Base-by-base conservation (phyloP, 2,888 invertebrate species). In the Bellardia pandia region DNA sequence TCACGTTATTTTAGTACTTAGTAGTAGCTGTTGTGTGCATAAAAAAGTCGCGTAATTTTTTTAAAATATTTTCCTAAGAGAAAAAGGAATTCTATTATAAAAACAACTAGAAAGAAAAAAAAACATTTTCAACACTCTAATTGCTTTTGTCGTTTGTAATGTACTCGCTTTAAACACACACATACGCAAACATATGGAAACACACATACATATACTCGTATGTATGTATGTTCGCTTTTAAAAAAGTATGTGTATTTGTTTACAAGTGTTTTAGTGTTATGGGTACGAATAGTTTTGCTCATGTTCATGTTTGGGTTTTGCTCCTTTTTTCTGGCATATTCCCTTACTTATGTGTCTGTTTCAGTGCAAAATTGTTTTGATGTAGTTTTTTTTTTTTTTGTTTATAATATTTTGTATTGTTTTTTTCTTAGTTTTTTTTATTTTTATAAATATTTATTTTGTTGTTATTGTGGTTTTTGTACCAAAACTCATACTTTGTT, bases 51-150 rank as follows among this genome's bases (percentile, higher is more conserved):
- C 81, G 78, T 69, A 74, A 78, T 82, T 78, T 45, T 16, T 23
- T 23, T 23, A 23, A 48, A 51, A n/a, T 42, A 9, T 66, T 58
- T 23, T 9, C 23, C 66, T 23, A 66, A 48, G 11, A 74, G 58
- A 37, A 81, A 23, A 68, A 40, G 68, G 69, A 82, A 60, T 58
- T 69, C 30, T 82, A 48, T 42, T 11, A n/a, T 81, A 77, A 71
- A 74, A 86, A 78, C 60, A 48, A 53, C 42, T 66, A 8, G 14
- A 13, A 66, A 79, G 8, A 23, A 56, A 48, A 68, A 40, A 60
- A 69, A 68, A 80, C 79, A 82, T 83, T 88, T 89, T 88, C 85
- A 86, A 82, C 88, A 89, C 86, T 87, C 88, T 88, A 89, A 89
- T 89, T 89, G 88, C 86, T 85, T 86, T 86, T 88, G 88, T 89